Evolutionary conservation across 1,140 invertebrate species (phyloP).

Genomic region (Nephotettix cincticeps): DNA sequence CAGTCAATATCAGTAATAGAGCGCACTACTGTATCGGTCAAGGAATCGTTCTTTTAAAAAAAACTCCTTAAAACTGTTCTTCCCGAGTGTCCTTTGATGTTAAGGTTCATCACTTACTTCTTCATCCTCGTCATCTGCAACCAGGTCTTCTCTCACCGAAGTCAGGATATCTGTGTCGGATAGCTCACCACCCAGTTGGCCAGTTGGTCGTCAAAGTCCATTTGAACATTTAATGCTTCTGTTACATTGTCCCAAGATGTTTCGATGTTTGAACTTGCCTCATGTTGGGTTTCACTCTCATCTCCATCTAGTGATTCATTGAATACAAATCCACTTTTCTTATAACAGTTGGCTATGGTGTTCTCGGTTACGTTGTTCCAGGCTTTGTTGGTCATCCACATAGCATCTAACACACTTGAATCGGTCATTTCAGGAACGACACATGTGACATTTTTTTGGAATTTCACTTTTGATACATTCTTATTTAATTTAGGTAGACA

Average conservation of each 20-base stretch:
- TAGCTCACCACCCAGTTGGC: not conserved
- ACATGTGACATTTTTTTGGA: too few species aligned
- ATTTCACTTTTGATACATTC: too few species aligned
- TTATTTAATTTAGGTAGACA: too few species aligned
- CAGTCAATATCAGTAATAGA: too few species aligned
- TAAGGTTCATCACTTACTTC: not conserved
- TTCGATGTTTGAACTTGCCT: not conserved
- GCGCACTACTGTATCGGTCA: too few species aligned
- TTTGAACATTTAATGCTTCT: not conserved
- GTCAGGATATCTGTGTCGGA: not conserved
- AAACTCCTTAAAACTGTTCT: too few species aligned
- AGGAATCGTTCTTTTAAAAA: too few species aligned
- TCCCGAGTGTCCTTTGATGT: not conserved
- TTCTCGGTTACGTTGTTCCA: not conserved
- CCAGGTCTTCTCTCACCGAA: not conserved
- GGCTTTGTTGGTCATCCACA: not conserved
- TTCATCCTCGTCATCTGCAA: not conserved
- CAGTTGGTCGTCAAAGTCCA: not conserved
- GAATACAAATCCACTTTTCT: slow-evolving; percentile 5
- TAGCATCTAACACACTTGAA: not conserved
- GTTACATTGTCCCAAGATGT: not conserved
- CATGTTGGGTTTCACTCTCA: not conserved
- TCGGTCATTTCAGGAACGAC: too few species aligned
- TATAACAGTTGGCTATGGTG: slow-evolving; percentile 3
- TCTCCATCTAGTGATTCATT: not conserved